Conservation (phyloP, 2,888 invertebrate genomes). For the Folsomia candida region DNA sequence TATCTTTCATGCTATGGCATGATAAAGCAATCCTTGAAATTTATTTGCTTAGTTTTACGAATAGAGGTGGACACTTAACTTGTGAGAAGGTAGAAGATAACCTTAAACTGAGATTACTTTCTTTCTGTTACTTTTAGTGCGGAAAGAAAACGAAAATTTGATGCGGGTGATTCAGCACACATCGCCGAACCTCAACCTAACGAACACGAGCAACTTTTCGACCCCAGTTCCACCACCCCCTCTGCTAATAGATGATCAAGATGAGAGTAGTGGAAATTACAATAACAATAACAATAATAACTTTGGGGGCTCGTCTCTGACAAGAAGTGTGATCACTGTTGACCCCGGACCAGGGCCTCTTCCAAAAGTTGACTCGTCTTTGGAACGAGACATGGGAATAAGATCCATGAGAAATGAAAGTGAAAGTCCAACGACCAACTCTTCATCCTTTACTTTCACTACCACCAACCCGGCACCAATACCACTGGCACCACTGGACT, state of each 20-base stretch:
- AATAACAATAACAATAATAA: background rate
- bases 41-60: too few species aligned
- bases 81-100: too few species aligned
- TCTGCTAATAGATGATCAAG: slow-evolving; percentile 8
- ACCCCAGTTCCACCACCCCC: background rate
- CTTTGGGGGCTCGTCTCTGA: background rate
- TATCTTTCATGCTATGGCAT: background rate
- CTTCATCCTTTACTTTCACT: background rate
- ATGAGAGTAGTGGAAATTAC: slow-evolving; percentile 6
- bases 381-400: background rate
- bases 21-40: too few species aligned
- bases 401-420: background rate
- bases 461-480: background rate
- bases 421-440: background rate
- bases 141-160: slow-evolving; percentile 83
- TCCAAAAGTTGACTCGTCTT: background rate
- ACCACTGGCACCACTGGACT: background rate
- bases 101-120: background rate
- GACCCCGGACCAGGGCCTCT: background rate
- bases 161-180: slow-evolving; percentile 55
- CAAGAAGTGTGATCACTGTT: slow-evolving; percentile 6
- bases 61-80: too few species aligned
- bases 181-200: background rate
- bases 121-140: slow-evolving; percentile 65
- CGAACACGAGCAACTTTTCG: background rate